A percentile compares a stretch with the other conserved stretches of the same genome.
Conservation (phyloP, 2,888 invertebrate species). For the Drosophila prostipennis region DNA sequence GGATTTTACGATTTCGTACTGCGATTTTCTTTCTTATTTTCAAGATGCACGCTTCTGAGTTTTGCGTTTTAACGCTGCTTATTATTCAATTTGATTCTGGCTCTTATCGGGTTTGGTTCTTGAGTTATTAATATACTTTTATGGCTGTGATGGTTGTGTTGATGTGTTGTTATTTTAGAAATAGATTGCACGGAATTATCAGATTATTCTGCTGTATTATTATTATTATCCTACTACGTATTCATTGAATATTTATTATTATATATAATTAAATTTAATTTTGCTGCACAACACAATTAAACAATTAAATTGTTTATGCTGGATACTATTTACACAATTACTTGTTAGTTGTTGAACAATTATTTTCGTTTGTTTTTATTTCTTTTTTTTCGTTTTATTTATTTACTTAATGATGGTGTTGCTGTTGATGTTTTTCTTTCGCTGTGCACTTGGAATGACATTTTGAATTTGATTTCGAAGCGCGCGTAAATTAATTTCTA, state of each 20-base stretch:
- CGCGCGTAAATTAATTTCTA: conserved; percentile 36
- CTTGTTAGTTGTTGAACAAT: conserved; percentile 42
- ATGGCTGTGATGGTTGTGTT: conserved; percentile 53
- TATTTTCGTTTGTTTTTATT: conserved; percentile 38
- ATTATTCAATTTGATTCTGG: conserved; percentile 43
- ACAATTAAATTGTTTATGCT: conserved; percentile 75
- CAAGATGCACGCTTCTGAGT: conserved; percentile 31
- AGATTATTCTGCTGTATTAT: conserved; percentile 46
- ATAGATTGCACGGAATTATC: conserved; percentile 78
- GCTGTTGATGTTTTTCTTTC: conserved; percentile 35
- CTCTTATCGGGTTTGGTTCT: conserved; percentile 38
- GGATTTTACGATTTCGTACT: conserved; percentile 17
- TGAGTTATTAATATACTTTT: conserved; percentile 49
- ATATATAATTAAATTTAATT: conserved; percentile 30
- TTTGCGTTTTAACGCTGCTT: conserved; percentile 23
- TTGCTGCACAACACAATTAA: conserved; percentile 62
- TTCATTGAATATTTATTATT: conserved; percentile 57
- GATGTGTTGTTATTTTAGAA: conserved; percentile 71
- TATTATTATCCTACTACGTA: conserved; percentile 62
- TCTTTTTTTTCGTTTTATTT: conserved; percentile 5
- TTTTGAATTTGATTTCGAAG: conserved; percentile 43
- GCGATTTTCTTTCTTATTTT: not conserved
- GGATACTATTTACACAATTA: conserved; percentile 67
- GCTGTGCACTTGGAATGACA: conserved; percentile 44
- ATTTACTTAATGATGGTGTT: conserved; percentile 41